These are phyloP conservation scores for Megaceryle maxima DNA, from an alignment of 2,113 vertebrate species.

Conservation along the genomic window DNA sequence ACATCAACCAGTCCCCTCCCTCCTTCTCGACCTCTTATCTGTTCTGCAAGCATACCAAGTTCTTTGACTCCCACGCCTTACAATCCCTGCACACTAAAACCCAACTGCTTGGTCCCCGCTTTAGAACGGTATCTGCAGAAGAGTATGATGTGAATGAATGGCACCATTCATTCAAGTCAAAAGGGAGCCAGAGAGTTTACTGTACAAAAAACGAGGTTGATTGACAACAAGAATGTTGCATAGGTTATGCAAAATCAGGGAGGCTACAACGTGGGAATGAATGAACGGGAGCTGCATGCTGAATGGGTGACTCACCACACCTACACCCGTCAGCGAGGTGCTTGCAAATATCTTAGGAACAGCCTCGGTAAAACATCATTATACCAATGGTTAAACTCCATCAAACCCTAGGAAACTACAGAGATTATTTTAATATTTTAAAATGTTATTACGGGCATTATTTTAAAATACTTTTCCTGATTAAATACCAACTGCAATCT, in stretches of 20 bases:
- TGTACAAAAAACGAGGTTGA: neutral
- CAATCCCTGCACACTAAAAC: neutral
- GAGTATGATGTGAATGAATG: conserved; percentile 34
- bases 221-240: neutral
- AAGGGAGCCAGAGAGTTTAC: neutral
- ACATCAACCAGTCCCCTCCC: neutral
- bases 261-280: conserved; percentile 6
- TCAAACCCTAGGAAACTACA: neutral
- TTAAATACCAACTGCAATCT: conserved; percentile 51
- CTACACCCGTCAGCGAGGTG: neutral
- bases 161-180: conserved; percentile 8
- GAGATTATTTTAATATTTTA: conserved; percentile 18
- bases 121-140: neutral
- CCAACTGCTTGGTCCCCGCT: neutral
- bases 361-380: conserved; percentile 8
- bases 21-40: neutral
- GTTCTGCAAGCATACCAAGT: neutral
- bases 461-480: conserved; percentile 50
- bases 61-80: neutral
- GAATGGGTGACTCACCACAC: conserved; percentile 61
- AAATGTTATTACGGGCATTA: conserved; percentile 28
- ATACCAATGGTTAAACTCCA: neutral
- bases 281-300: neutral
- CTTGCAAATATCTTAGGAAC: conserved; percentile 5
- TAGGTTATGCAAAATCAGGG: conserved; percentile 26